Conservation (phyloP, 1,140 invertebrate species). For the Antheraea mylitta region DNA sequence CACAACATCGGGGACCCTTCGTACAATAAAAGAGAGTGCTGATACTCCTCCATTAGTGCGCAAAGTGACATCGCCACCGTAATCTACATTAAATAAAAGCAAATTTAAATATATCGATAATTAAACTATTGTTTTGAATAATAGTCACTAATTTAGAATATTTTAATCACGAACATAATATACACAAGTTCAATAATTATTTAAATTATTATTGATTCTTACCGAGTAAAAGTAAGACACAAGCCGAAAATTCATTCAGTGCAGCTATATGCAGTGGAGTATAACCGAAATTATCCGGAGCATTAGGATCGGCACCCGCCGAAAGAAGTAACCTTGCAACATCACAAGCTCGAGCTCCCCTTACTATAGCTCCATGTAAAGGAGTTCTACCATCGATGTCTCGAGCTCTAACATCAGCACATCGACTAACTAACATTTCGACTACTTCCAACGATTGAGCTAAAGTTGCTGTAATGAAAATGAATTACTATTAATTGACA, state of each 20-base stretch:
- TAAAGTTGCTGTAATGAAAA: slow-evolving; percentile 80
- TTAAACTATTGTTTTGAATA: neutral
- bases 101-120: slow-evolving; percentile 1
- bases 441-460: slow-evolving; percentile 87
- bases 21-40: slow-evolving; percentile 88
- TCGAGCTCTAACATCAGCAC: slow-evolving; percentile 81
- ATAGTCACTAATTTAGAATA: neutral
- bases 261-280: slow-evolving; percentile 91
- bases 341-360: slow-evolving; percentile 85
- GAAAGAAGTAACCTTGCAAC: slow-evolving; percentile 83
- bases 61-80: slow-evolving; percentile 90
- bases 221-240: slow-evolving; percentile 86
- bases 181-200: no score
- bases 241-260: slow-evolving; percentile 88
- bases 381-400: slow-evolving; percentile 87
- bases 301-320: slow-evolving; percentile 87
- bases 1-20: slow-evolving; percentile 89
- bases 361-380: slow-evolving; percentile 88
- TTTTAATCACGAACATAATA: no score
- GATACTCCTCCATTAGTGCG: slow-evolving; percentile 89
- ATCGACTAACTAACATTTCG: slow-evolving; percentile 82
- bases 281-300: slow-evolving; percentile 88
- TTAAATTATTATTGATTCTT: slow-evolving; percentile 23
- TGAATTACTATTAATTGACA: no score
- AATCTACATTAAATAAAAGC: slow-evolving; percentile 58